Conservation (phyloP, 2,888 invertebrate genomes). For the Scotopteryx bipunctaria region DNA sequence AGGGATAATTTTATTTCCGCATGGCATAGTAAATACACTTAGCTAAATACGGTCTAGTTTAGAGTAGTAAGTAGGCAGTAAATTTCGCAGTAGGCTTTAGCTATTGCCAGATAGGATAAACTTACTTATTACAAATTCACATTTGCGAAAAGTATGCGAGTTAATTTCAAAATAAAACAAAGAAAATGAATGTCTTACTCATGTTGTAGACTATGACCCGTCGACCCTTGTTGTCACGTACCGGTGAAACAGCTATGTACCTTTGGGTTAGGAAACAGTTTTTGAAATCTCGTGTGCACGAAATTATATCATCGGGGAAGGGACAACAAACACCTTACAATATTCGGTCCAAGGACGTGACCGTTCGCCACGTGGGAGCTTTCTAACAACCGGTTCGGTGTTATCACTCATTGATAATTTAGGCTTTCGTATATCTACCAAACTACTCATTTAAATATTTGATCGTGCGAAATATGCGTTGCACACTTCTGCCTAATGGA, state of each 20-base stretch:
- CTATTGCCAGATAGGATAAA: constrained; percentile 11
- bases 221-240: constrained; percentile 87
- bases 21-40: too few relatives aligned
- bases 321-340: constrained; percentile 29
- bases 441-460: neutral
- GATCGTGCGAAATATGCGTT: neutral
- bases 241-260: constrained; percentile 89
- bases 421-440: constrained; percentile 2
- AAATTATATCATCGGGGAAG: constrained; percentile 52
- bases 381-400: constrained; percentile 17
- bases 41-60: too few relatives aligned
- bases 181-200: constrained; percentile 76
- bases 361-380: constrained; percentile 18
- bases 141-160: constrained; percentile 34
- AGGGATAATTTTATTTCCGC: neutral
- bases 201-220: constrained; percentile 87
- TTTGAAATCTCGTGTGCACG: constrained; percentile 46
- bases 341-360: constrained; percentile 22
- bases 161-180: constrained; percentile 33
- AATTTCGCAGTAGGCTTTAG: constrained; percentile 29
- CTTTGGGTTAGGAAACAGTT: constrained; percentile 70
- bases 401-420: constrained; percentile 21
- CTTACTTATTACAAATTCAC: constrained; percentile 30
- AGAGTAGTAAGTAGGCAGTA: neutral
- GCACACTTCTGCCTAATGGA: too few relatives aligned